These are phyloP conservation scores for Pinctada fucata DNA, from an alignment of 2,888 invertebrate species.

Conservation along the genomic window DNA sequence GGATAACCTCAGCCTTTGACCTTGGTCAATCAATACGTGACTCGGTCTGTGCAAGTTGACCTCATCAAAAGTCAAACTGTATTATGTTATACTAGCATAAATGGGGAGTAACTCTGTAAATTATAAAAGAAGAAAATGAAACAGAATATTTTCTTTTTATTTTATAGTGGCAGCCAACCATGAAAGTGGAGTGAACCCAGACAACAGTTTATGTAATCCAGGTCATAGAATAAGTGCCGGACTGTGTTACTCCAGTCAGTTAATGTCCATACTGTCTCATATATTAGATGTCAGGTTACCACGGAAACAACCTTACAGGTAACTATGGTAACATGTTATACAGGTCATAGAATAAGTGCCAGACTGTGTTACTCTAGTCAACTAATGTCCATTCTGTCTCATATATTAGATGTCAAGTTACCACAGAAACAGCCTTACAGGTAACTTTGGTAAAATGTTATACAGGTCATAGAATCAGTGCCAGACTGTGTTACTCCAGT, in stretches of 20 bases:
- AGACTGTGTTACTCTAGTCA: conserved; percentile 92
- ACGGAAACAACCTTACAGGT: conserved; percentile 77
- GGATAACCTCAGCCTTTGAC: too few relatives aligned
- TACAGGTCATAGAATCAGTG: conserved; percentile 86
- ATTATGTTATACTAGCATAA: too few relatives aligned
- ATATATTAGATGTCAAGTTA: conserved; percentile 88
- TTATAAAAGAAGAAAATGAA: too few relatives aligned
- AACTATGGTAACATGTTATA: conserved; percentile 72
- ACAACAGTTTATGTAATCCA: conserved; percentile 79
- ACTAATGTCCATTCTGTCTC: conserved; percentile 88
- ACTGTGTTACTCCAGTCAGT: conserved; percentile 90
- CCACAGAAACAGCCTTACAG: conserved; percentile 81
- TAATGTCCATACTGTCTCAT: conserved; percentile 88
- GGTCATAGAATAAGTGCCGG: conserved; percentile 88
- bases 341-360: conserved; percentile 86
- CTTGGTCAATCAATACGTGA: too few relatives aligned
- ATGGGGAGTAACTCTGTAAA: too few relatives aligned
- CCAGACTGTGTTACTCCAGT: conserved; percentile 90
- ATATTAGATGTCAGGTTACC: conserved; percentile 90
- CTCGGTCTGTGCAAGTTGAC: too few relatives aligned
- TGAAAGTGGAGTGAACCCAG: conserved; percentile 54
- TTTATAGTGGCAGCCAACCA: conserved; percentile 50
- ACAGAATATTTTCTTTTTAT: neutral
- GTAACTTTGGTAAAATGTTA: too few relatives aligned
- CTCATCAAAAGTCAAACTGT: too few relatives aligned